These are phyloP conservation scores for Hoplostethus atlanticus DNA, from an alignment of 2,797 vertebrate genomes.

Conservation along the genomic window DNA sequence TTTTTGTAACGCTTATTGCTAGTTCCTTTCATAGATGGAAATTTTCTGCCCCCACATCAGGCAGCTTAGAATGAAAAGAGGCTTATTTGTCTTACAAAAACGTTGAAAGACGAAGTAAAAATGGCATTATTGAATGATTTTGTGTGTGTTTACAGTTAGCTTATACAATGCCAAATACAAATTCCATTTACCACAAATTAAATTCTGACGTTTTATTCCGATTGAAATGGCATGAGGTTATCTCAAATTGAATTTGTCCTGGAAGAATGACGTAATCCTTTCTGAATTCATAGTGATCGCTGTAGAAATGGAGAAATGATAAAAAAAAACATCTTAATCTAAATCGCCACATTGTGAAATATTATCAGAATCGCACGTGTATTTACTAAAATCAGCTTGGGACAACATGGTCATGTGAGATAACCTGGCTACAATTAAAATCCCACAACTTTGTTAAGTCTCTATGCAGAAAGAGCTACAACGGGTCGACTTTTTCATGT, in stretches of 20 bases:
- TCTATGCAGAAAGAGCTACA: slow-evolving; percentile 3
- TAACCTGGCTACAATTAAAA: neutral
- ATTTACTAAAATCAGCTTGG: neutral
- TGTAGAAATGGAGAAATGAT: neutral
- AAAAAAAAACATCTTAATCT: neutral
- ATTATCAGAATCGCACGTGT: too few relatives aligned
- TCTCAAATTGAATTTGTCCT: slow-evolving; percentile 2
- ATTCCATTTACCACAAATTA: neutral
- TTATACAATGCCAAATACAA: too few relatives aligned
- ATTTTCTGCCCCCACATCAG: neutral
- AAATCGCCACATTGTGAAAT: too few relatives aligned
- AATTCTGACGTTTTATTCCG: neutral
- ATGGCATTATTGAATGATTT: too few relatives aligned
- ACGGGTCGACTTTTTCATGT: slow-evolving; percentile 36
- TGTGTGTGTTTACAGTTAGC: too few relatives aligned
- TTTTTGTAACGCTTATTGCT: neutral
- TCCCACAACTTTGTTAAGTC: neutral
- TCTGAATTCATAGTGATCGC: too few relatives aligned
- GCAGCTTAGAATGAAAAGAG: neutral
- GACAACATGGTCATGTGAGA: neutral
- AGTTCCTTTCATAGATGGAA: neutral
- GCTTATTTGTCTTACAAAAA: neutral
- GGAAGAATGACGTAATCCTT: neutral
- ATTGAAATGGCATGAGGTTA: neutral
- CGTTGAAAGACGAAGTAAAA: too few relatives aligned